Conservation (phyloP, 2,113 vertebrate genomes). For the Motacilla tschutschensis region DNA sequence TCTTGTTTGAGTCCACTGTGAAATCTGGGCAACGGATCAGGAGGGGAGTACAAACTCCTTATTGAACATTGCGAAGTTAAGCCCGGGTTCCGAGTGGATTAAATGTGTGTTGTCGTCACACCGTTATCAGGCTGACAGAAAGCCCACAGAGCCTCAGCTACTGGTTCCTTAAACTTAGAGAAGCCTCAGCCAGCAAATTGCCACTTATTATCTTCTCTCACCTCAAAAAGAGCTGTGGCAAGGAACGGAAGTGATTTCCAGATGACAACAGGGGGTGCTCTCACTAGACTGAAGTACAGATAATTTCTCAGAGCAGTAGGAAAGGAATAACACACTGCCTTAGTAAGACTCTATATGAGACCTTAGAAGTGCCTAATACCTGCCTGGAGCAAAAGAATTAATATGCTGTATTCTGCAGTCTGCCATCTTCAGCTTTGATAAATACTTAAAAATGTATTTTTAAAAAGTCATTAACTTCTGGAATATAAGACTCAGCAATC, state of each 20-base stretch:
- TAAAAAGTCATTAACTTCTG: conserved; percentile 82
- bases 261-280: conserved; percentile 82
- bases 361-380: conserved; percentile 84
- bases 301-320: conserved; percentile 77
- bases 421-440: conserved; percentile 83
- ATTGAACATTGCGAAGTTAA: conserved; percentile 50
- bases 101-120: conserved; percentile 63
- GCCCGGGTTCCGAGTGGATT: conserved; percentile 54
- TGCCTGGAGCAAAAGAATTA: conserved; percentile 84
- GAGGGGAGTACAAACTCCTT: conserved; percentile 24
- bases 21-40: conserved; percentile 25
- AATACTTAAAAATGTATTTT: conserved; percentile 86
- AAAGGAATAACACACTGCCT: conserved; percentile 76
- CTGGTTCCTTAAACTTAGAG: conserved; percentile 65
- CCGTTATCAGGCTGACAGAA: conserved; percentile 64
- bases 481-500: conserved; percentile 69
- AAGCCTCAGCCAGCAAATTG: conserved; percentile 73
- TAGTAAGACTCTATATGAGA: conserved; percentile 74
- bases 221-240: conserved; percentile 78
- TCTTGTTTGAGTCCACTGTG: conserved; percentile 2
- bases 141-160: conserved; percentile 56
- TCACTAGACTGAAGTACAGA: conserved; percentile 79
- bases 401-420: conserved; percentile 75
- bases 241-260: conserved; percentile 78
- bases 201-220: conserved; percentile 80